These are phyloP conservation scores for Homalodisca vitripennis DNA, from an alignment of 1,140 invertebrate species.

Conservation along the genomic window DNA sequence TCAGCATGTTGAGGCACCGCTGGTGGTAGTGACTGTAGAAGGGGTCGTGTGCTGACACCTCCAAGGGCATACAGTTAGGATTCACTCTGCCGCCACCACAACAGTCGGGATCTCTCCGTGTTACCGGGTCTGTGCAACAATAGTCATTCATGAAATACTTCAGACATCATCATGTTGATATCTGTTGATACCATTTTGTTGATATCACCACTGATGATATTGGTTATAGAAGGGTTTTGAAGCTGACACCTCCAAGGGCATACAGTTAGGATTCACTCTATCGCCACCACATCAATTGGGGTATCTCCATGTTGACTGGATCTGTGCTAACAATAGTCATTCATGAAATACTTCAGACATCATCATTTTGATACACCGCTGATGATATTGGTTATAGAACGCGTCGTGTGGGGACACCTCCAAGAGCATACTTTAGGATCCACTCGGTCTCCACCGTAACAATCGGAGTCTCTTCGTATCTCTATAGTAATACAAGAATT, in stretches of 20 bases:
- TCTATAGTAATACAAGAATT: no score
- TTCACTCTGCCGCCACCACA: slow-evolving; percentile 45
- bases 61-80: slow-evolving; percentile 71
- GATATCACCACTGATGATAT: slow-evolving; percentile 53
- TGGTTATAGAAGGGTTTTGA: slow-evolving; percentile 69
- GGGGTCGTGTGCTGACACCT: slow-evolving; percentile 66
- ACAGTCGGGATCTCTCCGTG: slow-evolving; percentile 49
- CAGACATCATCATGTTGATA: no score
- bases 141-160: background rate
- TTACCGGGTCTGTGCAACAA: slow-evolving; percentile 45
- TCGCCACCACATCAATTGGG: slow-evolving; percentile 49
- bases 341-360: no score
- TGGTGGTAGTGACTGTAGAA: slow-evolving; percentile 60
- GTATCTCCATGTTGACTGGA: slow-evolving; percentile 45
- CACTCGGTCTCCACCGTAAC: no score
- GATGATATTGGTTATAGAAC: no score
- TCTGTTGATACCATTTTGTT: no score
- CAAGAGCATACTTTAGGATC: no score
- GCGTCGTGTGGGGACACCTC: no score
- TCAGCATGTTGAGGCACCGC: slow-evolving; percentile 54
- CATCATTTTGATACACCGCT: no score
- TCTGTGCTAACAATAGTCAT: no score
- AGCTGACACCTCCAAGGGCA: slow-evolving; percentile 71
- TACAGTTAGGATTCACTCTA: slow-evolving; percentile 55
- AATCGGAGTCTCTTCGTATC: no score